Evolutionary conservation across 2,888 invertebrate genomes (phyloP).

Genomic region (Protodeltote pygarga): DNA sequence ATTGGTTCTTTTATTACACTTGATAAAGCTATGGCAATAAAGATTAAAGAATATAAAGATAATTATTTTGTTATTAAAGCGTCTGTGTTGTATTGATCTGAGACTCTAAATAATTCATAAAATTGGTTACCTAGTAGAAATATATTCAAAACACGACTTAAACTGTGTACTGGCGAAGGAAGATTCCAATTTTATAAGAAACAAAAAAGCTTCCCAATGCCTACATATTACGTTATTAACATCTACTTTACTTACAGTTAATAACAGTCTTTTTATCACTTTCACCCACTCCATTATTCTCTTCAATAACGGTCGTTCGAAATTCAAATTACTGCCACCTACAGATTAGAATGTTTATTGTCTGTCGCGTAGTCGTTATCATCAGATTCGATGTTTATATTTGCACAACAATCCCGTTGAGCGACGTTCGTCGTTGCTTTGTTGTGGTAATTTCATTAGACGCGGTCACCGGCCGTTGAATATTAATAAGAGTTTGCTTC

Average conservation of each 20-base stretch:
- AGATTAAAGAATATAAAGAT: too few species aligned
- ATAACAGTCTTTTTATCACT: background rate
- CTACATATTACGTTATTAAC: too few species aligned
- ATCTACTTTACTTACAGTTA: background rate
- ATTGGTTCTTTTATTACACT: too few species aligned
- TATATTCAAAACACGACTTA: too few species aligned
- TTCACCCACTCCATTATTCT: constrained; percentile 2
- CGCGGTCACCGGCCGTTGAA: constrained; percentile 72
- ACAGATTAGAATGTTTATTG: constrained; percentile 54
- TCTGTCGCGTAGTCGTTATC: constrained; percentile 61
- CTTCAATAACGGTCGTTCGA: constrained; percentile 19
- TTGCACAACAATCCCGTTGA: constrained; percentile 76
- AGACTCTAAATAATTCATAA: too few species aligned
- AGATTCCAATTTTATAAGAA: too few species aligned
- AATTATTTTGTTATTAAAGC: too few species aligned
- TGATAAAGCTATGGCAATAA: too few species aligned
- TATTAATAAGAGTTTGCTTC: constrained; percentile 73
- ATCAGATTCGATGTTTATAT: constrained; percentile 80
- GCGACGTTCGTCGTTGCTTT: constrained; percentile 65
- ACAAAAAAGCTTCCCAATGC: too few species aligned
- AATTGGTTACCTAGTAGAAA: too few species aligned
- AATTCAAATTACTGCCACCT: constrained; percentile 42
- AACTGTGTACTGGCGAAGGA: too few species aligned
- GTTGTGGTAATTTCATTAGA: constrained; percentile 84
- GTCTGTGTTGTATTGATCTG: too few species aligned